Conservation (phyloP, 2,888 invertebrate genomes). For the Onthophagus sagittarius region DNA sequence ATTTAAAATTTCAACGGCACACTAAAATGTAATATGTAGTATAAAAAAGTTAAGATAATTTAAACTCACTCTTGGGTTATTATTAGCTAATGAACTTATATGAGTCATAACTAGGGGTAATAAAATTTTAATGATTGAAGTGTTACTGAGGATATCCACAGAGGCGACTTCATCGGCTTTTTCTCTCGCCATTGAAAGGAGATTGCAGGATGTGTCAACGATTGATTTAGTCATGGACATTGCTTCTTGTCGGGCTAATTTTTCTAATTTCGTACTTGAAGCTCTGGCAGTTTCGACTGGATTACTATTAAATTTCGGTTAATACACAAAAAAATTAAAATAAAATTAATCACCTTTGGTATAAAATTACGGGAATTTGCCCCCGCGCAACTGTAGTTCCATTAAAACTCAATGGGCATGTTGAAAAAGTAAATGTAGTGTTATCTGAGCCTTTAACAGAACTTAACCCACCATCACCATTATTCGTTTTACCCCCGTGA, state of each 20-base stretch:
- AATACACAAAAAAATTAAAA: neutral
- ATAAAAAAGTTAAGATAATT: neutral
- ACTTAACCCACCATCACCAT: constrained; percentile 88
- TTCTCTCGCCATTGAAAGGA: constrained; percentile 73
- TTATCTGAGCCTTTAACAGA: constrained; percentile 91
- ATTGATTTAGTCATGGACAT: constrained; percentile 74
- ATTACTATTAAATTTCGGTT: constrained; percentile 38
- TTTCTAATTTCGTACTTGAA: constrained; percentile 43
- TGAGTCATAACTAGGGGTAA: constrained; percentile 83
- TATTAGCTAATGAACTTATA: constrained; percentile 73
- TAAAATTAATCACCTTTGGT: constrained; percentile 62
- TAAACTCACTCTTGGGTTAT: constrained; percentile 72
- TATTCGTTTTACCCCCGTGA: constrained; percentile 88
- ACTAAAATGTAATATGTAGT: constrained; percentile 53
- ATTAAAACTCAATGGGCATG: constrained; percentile 90
- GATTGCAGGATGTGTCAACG: constrained; percentile 70
- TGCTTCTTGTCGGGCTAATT: constrained; percentile 65
- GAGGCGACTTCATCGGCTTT: constrained; percentile 59
- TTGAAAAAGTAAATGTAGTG: constrained; percentile 83
- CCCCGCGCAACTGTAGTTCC: constrained; percentile 95
- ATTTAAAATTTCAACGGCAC: constrained; percentile 79
- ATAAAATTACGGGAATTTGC: constrained; percentile 90
- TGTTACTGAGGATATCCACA: constrained; percentile 56
- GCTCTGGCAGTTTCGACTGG: constrained; percentile 45
- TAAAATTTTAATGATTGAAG: constrained; percentile 66